phyloP scores from a whole-genome alignment of 2,888 invertebrate species.

The Incurvaria masculella region DNA sequence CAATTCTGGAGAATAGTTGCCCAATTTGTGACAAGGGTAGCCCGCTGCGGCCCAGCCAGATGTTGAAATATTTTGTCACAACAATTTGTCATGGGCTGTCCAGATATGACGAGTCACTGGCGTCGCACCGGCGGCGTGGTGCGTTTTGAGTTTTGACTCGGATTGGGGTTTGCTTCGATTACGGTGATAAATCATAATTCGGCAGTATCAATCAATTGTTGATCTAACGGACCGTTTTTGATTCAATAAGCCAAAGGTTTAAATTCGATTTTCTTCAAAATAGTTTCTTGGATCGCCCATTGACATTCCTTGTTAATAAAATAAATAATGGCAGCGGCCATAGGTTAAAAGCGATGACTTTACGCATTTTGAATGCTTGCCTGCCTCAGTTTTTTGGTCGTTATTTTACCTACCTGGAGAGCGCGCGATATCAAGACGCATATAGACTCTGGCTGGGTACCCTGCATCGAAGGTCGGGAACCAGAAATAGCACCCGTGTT shows the following conservation, averaged over 20 bases:
- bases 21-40: background rate
- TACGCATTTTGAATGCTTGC: no score
- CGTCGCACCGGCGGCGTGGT: no score
- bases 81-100: slow-evolving; percentile 53
- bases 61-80: slow-evolving; percentile 58
- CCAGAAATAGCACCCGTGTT: no score
- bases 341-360: background rate
- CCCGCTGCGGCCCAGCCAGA: slow-evolving; percentile 22
- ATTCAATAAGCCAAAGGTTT: background rate
- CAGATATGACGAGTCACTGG: slow-evolving; percentile 22
- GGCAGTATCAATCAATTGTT: background rate
- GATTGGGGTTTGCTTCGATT: background rate
- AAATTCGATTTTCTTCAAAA: background rate
- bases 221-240: background rate
- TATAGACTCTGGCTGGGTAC: no score
- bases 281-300: background rate
- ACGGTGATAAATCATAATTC: background rate
- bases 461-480: no score
- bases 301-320: background rate
- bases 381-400: no score
- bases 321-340: background rate
- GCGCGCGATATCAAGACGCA: no score
- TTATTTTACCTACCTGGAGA: no score
- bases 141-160: background rate
- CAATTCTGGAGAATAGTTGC: background rate